These are phyloP conservation scores for Anneissia japonica DNA, from an alignment of 35 echinoderm and acorn worm species.

Conservation along the genomic window DNA sequence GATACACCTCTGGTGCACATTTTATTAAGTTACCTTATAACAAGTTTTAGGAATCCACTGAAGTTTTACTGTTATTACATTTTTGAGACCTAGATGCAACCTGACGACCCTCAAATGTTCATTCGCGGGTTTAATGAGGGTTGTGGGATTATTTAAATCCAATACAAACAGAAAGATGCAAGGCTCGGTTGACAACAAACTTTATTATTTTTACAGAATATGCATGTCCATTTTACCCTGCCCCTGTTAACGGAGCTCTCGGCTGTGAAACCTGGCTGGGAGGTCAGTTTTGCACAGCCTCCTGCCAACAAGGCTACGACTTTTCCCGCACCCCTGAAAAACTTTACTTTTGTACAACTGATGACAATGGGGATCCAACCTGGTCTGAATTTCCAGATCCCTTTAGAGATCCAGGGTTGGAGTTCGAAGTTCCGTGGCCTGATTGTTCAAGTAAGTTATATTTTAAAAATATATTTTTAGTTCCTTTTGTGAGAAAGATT, in stretches of 20 bases:
- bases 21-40: no score
- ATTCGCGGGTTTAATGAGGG: no score
- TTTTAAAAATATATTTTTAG: background rate
- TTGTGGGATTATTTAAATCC: no score
- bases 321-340: slow-evolving; percentile 20
- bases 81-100: no score
- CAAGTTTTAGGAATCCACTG: no score
- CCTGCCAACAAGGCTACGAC: slow-evolving; percentile 29
- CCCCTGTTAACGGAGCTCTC: slow-evolving; percentile 37
- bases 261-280: slow-evolving; percentile 41
- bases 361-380: background rate
- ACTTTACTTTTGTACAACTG: slow-evolving; percentile 14
- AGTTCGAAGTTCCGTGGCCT: slow-evolving; percentile 43
- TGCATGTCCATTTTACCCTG: slow-evolving; percentile 21
- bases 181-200: no score
- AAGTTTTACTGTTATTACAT: no score
- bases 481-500: no score
- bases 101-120: no score
- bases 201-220: slow-evolving; percentile 17
- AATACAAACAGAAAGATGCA: no score
- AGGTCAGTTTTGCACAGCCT: slow-evolving; percentile 40
- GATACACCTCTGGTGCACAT: no score
- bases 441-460: slow-evolving; percentile 40
- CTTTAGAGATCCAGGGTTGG: background rate
- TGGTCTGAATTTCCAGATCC: background rate